phyloP scores from a whole-genome alignment of 2,888 invertebrate species.

The Ernsta delagoae region DNA sequence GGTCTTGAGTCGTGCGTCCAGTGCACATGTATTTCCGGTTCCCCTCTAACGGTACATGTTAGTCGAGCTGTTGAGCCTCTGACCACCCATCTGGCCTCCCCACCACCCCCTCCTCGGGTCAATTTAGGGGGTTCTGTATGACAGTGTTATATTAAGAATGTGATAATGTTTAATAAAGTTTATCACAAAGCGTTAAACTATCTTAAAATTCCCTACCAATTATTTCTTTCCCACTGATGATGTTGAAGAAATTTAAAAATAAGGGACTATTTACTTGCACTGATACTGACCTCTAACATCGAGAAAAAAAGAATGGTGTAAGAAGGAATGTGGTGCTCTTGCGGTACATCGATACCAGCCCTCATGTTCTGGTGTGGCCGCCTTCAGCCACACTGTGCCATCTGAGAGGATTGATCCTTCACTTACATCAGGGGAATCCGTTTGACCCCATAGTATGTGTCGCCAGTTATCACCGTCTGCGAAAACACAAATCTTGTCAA shows the following conservation, averaged over 20 bases:
- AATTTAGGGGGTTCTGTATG: conserved; percentile 70
- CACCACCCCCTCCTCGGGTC: conserved; percentile 64
- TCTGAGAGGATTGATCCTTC: conserved; percentile 87
- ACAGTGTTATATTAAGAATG: too few relatives aligned
- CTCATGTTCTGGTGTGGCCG: conserved; percentile 90
- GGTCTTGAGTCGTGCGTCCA: conserved; percentile 80
- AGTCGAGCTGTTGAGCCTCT: conserved; percentile 83
- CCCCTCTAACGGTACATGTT: conserved; percentile 86
- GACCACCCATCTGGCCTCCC: conserved; percentile 77
- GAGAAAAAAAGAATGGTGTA: conserved; percentile 75
- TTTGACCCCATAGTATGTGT: conserved; percentile 76
- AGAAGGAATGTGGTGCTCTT: conserved; percentile 76
- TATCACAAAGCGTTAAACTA: too few relatives aligned
- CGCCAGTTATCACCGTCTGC: conserved; percentile 79
- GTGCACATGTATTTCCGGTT: conserved; percentile 86
- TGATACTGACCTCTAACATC: conserved; percentile 76
- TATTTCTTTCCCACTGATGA: too few relatives aligned
- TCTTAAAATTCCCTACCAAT: too few relatives aligned
- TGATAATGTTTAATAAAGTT: too few relatives aligned
- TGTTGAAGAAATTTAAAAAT: too few relatives aligned
- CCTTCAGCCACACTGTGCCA: conserved; percentile 89
- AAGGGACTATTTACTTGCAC: too few relatives aligned
- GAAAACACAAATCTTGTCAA: conserved; percentile 12
- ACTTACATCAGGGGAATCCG: conserved; percentile 71
- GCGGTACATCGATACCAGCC: conserved; percentile 95